phyloP scores from a whole-genome alignment of 1,140 invertebrate species.

The Sycophaga agraensis region DNA sequence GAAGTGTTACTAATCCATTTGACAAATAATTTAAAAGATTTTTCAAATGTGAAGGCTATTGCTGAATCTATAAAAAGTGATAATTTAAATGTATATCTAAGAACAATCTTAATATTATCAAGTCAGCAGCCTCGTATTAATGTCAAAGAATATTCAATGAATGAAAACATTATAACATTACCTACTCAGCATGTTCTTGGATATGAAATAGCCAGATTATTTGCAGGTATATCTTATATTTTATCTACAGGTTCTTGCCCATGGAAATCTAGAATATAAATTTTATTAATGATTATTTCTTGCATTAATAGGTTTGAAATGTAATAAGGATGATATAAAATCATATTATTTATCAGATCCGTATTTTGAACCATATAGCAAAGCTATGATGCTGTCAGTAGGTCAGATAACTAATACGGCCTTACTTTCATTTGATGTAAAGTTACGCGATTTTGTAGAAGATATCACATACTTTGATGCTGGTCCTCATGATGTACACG shows the following conservation, averaged over 20 bases:
- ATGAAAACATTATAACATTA: slow-evolving; percentile 43
- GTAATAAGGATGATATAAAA: slow-evolving; percentile 43
- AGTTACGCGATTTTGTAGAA: slow-evolving; percentile 49
- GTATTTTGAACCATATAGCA: slow-evolving; percentile 53
- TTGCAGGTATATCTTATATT: slow-evolving; percentile 32
- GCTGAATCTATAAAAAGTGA: slow-evolving; percentile 36
- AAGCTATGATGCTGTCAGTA: slow-evolving; percentile 48
- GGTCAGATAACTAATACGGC: slow-evolving; percentile 46
- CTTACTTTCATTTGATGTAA: slow-evolving; percentile 48
- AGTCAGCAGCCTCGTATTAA: slow-evolving; percentile 42
- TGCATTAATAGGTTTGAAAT: slow-evolving; percentile 37
- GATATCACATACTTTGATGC: slow-evolving; percentile 54
- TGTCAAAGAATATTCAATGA: slow-evolving; percentile 37
- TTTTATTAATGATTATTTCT: background rate
- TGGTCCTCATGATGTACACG: slow-evolving; percentile 40
- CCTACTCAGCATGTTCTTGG: slow-evolving; percentile 52
- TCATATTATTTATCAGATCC: slow-evolving; percentile 52
- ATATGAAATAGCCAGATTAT: slow-evolving; percentile 52
- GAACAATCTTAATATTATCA: slow-evolving; percentile 47
- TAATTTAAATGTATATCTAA: slow-evolving; percentile 38
- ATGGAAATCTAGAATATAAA: background rate
- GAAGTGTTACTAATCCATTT: slow-evolving; percentile 51
- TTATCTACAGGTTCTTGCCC: background rate
- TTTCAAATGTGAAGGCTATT: slow-evolving; percentile 39
- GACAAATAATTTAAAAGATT: slow-evolving; percentile 44